Percentiles rank a stretch among this genome's conserved stretches.
Evolutionary conservation across 2,797 vertebrate species (phyloP).

Genomic region (Pangasius mekongensis): DNA sequence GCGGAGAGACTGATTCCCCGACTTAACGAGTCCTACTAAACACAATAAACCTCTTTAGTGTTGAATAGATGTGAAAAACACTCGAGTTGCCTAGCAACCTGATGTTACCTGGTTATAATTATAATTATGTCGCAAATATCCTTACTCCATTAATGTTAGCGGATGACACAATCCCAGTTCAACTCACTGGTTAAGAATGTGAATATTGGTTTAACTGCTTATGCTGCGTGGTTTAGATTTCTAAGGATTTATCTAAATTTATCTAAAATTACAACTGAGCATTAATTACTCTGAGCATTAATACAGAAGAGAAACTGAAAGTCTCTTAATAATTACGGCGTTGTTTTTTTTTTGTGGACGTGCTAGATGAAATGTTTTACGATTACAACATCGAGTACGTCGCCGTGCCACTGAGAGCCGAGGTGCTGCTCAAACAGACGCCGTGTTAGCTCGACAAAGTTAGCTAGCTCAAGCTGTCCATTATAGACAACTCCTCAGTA

Average conservation of each 20-base stretch:
- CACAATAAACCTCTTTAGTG: neutral
- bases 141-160: neutral
- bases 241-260: too few species aligned
- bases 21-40: neutral
- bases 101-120: neutral
- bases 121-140: neutral
- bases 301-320: neutral
- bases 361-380: neutral
- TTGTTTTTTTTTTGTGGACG: neutral
- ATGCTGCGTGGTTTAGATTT: too few species aligned
- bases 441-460: neutral
- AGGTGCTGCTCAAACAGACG: neutral
- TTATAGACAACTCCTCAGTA: neutral
- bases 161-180: neutral
- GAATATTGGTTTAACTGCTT: too few species aligned
- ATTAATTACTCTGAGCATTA: neutral
- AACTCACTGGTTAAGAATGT: neutral
- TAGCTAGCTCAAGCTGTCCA: neutral
- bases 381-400: neutral
- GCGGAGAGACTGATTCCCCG: neutral
- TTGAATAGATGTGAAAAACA: neutral
- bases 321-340: too few species aligned
- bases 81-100: neutral
- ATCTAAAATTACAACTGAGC: too few species aligned
- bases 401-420: neutral